Evolutionary conservation across 1,140 invertebrate species (phyloP).

Genomic region (Diorhabda carinulata): DNA sequence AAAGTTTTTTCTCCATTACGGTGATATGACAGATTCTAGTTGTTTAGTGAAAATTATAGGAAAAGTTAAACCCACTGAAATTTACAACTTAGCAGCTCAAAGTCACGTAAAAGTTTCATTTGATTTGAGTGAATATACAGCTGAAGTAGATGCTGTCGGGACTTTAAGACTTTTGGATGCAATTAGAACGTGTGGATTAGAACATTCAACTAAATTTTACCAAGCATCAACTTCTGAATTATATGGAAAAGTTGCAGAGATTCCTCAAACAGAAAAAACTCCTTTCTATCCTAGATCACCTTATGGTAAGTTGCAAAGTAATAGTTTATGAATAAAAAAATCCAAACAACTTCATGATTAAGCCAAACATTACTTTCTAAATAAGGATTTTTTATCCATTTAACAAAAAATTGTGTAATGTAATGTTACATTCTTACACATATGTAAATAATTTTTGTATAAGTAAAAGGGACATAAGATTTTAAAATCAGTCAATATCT

Average conservation of each 20-base stretch:
- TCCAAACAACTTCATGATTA: no score
- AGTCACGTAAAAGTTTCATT: constrained; percentile 98
- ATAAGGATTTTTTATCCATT: no score
- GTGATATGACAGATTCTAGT: constrained; percentile 97
- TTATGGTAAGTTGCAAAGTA: constrained; percentile 71
- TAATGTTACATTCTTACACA: no score
- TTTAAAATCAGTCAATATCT: no score
- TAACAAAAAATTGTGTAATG: no score
- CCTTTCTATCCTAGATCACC: constrained; percentile 99
- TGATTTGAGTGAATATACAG: constrained; percentile 97
- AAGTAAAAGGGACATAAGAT: no score
- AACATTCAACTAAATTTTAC: constrained; percentile 87
- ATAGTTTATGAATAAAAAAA: no score
- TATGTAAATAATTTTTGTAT: no score
- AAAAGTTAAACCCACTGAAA: constrained; percentile 80
- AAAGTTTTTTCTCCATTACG: constrained; percentile 95
- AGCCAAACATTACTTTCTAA: no score
- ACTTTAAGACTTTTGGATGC: constrained; percentile 93
- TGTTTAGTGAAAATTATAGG: constrained; percentile 94
- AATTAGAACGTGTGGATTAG: constrained; percentile 85
- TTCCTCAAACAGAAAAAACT: constrained; percentile 96
- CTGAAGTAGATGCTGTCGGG: constrained; percentile 97
- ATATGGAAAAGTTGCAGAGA: constrained; percentile 95
- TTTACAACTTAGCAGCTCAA: constrained; percentile 99
- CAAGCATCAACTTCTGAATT: constrained; percentile 98